Evolutionary conservation across 2,113 vertebrate genomes (phyloP).

Genomic region (Poecilia latipinna): DNA sequence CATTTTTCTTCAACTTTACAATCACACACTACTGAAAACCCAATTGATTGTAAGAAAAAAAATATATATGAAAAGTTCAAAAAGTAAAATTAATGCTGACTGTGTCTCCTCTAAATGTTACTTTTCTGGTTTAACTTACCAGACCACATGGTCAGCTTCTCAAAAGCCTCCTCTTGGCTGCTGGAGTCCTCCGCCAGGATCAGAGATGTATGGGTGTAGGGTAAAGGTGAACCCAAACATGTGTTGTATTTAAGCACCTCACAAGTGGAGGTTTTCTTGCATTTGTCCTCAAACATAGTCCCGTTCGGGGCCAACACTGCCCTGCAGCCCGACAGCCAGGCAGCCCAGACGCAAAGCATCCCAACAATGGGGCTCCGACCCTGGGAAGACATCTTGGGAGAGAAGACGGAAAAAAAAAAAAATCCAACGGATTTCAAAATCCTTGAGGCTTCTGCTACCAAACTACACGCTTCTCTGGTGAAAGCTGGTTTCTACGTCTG

Average conservation of each 20-base stretch:
- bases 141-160: conserved; percentile 92
- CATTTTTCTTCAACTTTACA: background rate
- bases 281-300: conserved; percentile 80
- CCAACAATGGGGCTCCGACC: conserved; percentile 77
- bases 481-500: conserved; percentile 12
- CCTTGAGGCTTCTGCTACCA: background rate
- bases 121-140: conserved; percentile 77
- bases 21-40: background rate
- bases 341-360: conserved; percentile 74
- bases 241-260: conserved; percentile 86
- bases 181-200: conserved; percentile 88
- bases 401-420: background rate
- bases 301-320: conserved; percentile 72
- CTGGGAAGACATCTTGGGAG: conserved; percentile 83
- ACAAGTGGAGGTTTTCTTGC: conserved; percentile 86
- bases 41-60: background rate
- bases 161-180: conserved; percentile 89
- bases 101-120: background rate
- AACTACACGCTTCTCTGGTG: background rate
- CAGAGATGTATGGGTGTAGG: conserved; percentile 90
- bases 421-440: background rate
- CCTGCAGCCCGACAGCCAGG: conserved; percentile 44
- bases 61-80: background rate
- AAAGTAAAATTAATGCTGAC: background rate
- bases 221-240: conserved; percentile 89